Evolutionary conservation across 2,797 vertebrate genomes (phyloP), one percentile per base, ranked within the genome.

Genomic region (Catamblyrhynchus diadema): DNA sequence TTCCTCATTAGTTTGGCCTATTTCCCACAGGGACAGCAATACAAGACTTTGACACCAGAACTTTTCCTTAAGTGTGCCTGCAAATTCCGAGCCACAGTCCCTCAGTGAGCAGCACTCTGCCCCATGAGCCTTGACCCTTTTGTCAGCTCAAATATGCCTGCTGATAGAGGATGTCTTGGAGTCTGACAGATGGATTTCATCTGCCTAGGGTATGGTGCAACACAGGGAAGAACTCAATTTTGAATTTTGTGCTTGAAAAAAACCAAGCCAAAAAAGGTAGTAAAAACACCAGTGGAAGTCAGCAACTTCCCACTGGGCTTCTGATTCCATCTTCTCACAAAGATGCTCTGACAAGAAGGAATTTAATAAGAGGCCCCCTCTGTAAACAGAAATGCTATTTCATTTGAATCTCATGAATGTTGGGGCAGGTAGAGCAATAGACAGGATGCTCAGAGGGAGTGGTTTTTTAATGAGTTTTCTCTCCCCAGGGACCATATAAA

Each of bases 1-100:
- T 92, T 88, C 81, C 88, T 95, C 81, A 71, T 95, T 94, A 91
- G 17, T 93, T 91, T 89, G 62, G 47, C 18, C 84, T 81, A 53
- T 86, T 95, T 95, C 67, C 81, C 75, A 89, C 41, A 41, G 72
- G 79, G 74, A 37, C 23, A 74, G 44, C 64, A 80, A 50, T 35
- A n/a, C 17, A 42, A 74, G 17, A 82, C 27, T 89, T 82, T 85
- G 78, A 80, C 66, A 51, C 28, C 25, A 44, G 66, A 81, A 74
- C 64, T 94, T 91, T 42, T 69, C 78, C 57, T 84, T 27, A 73
- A 54, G 67, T 77, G 30, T 37, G 14, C 47, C 56, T 70, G 70
- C 30, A 57, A 77, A 88, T 78, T 81, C 50, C 1, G 9, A 83
- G 50, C 37, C 53, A 9, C 22, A 15, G 42, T 82, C 32, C 44